A percentile compares a stretch with the other conserved stretches of the same genome.
Evolutionary conservation across 2,888 invertebrate species (phyloP).

Genomic region (Ligdia adustata): DNA sequence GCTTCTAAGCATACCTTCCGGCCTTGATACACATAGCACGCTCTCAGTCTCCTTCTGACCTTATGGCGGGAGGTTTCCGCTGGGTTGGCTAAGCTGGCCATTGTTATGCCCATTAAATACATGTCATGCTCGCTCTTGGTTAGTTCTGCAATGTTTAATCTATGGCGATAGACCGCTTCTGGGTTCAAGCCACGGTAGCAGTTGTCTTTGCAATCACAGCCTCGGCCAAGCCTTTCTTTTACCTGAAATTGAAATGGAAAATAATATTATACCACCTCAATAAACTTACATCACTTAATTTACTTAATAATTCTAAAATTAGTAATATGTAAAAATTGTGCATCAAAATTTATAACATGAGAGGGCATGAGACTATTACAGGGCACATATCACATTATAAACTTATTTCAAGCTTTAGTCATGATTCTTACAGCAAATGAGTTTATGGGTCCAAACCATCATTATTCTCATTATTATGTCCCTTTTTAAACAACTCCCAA

Average conservation of each 20-base stretch:
- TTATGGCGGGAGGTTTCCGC: constrained; percentile 89
- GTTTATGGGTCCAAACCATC: too few relatives aligned
- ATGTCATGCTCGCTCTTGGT: constrained; percentile 93
- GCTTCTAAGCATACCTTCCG: constrained; percentile 91
- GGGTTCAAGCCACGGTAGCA: constrained; percentile 90
- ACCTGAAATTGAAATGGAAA: constrained; percentile 80
- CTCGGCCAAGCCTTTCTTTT: constrained; percentile 86
- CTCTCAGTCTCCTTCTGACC: constrained; percentile 88
- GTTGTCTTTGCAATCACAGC: constrained; percentile 91
- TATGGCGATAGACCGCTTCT: constrained; percentile 89
- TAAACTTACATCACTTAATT: too few relatives aligned
- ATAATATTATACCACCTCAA: constrained; percentile 1
- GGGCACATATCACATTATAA: too few relatives aligned
- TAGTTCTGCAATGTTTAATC: constrained; percentile 90
- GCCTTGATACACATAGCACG: constrained; percentile 91
- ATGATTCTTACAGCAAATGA: too few relatives aligned
- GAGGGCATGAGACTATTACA: too few relatives aligned
- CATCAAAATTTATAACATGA: too few relatives aligned
- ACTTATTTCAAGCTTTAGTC: too few relatives aligned
- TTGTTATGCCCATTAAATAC: constrained; percentile 93
- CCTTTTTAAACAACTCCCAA: too few relatives aligned
- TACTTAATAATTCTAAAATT: too few relatives aligned
- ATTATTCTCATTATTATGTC: too few relatives aligned
- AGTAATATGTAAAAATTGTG: too few relatives aligned
- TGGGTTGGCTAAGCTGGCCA: constrained; percentile 91